phyloP scores from a whole-genome alignment of 1,140 invertebrate genomes.

The Brachionus rotundiformis region DNA sequence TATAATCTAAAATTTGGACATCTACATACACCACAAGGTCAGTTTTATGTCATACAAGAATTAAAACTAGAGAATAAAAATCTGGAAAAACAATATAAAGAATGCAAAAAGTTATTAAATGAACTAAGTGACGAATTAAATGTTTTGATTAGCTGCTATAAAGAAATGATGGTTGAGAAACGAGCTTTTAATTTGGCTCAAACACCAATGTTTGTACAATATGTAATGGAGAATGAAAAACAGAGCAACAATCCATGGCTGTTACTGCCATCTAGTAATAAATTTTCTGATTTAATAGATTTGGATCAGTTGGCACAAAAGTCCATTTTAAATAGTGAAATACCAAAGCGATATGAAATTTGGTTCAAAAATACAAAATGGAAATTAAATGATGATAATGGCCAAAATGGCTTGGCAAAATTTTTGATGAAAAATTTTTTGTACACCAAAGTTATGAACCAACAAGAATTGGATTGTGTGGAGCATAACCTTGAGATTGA shows the following conservation, averaged over 20 bases:
- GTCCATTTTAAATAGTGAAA: constrained; percentile 36
- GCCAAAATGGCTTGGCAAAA: constrained; percentile 93
- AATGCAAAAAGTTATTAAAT: constrained; percentile 41
- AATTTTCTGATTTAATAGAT: constrained; percentile 69
- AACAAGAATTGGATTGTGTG: constrained; percentile 30
- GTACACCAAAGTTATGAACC: constrained; percentile 65
- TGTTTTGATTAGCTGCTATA: constrained; percentile 32
- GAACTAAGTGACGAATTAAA: constrained; percentile 45
- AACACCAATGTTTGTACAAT: constrained; percentile 30
- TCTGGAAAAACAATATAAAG: constrained; percentile 34
- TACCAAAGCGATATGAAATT: constrained; percentile 82
- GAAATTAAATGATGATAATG: constrained; percentile 93
- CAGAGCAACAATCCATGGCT: constrained; percentile 49
- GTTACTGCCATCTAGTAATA: constrained; percentile 63
- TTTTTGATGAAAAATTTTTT: constrained; percentile 91
- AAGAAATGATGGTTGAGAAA: constrained; percentile 46
- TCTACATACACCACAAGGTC: not conserved
- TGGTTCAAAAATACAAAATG: constrained; percentile 98
- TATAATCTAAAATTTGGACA: constrained; percentile 17
- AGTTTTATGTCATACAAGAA: constrained; percentile 38
- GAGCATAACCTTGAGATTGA: constrained; percentile 45
- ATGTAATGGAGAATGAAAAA: constrained; percentile 53
- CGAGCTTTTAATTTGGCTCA: constrained; percentile 30
- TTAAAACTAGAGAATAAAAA: constrained; percentile 37
- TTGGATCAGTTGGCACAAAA: constrained; percentile 30